These are phyloP conservation scores for Cotesia glomerata DNA, from an alignment of 1,140 invertebrate genomes.

Conservation along the genomic window DNA sequence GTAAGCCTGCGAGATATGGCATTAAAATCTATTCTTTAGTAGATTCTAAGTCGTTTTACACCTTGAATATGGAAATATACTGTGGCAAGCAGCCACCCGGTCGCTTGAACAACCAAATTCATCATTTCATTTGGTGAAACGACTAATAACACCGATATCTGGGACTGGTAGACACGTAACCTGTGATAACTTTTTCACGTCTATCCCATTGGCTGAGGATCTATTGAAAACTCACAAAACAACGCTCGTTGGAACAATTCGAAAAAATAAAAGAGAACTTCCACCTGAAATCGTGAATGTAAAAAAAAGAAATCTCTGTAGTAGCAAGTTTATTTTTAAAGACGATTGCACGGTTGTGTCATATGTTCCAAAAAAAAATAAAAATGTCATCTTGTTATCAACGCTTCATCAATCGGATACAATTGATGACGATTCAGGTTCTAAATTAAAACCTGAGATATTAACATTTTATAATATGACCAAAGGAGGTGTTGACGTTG, in stretches of 20 bases:
- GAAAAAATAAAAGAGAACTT: conserved; percentile 50
- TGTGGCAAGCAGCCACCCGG: not conserved
- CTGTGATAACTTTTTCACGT: conserved; percentile 51
- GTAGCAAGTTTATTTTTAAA: conserved; percentile 6
- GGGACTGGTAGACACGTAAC: conserved; percentile 44
- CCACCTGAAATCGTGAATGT: conserved; percentile 39
- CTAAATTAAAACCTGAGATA: conserved; percentile 50
- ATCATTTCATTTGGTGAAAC: not conserved
- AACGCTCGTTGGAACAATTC: conserved; percentile 46
- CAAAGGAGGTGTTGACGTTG: conserved; percentile 48
- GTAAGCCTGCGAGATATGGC: conserved; percentile 36
- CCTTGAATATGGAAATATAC: conserved; percentile 23
- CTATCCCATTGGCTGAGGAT: conserved; percentile 42
- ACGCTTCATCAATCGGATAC: not conserved
- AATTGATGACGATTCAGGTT: conserved; percentile 12
- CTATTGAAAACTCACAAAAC: conserved; percentile 45
- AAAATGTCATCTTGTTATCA: not conserved
- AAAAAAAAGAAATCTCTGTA: not conserved
- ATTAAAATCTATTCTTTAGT: conserved; percentile 24
- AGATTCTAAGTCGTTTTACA: conserved; percentile 25
- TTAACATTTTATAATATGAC: conserved; percentile 41
- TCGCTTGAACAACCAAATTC: not conserved
- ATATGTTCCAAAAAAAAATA: conserved; percentile 18
- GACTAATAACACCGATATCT: conserved; percentile 31
- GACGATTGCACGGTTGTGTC: not conserved